Percentiles rank a stretch among this genome's conserved stretches.
These are phyloP conservation scores for Riptortus pedestris DNA, from an alignment of 1,140 invertebrate species.

Conservation along the genomic window DNA sequence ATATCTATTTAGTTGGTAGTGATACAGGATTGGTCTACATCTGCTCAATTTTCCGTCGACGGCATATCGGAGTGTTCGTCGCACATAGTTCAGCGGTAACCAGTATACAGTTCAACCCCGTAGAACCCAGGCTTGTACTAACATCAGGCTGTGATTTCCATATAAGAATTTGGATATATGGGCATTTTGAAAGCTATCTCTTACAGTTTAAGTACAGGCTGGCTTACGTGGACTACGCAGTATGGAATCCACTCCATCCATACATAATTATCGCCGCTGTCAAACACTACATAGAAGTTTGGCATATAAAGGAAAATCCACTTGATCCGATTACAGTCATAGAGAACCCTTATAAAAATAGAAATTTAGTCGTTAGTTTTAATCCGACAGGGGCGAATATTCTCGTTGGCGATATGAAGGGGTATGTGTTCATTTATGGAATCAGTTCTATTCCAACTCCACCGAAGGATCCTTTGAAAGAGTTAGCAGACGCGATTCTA, in stretches of 20 bases:
- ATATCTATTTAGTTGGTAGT: neutral
- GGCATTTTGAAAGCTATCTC: neutral
- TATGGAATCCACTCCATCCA: neutral
- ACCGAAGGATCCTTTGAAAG: neutral
- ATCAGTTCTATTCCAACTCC: neutral
- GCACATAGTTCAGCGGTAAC: neutral
- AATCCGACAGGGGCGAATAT: neutral
- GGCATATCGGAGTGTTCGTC: neutral
- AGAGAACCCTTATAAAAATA: neutral
- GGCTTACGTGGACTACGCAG: neutral
- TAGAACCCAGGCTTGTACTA: neutral
- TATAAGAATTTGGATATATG: neutral
- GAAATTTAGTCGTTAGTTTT: neutral
- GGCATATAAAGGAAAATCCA: neutral
- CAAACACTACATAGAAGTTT: neutral
- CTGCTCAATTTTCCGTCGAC: neutral
- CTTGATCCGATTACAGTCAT: neutral
- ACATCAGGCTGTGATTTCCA: neutral
- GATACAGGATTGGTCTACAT: neutral
- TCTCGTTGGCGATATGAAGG: neutral
- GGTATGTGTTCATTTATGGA: neutral
- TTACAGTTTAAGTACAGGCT: neutral
- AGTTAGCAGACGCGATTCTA: neutral
- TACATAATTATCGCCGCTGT: neutral
- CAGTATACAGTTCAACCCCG: neutral